Base-by-base conservation (phyloP, 2,888 invertebrate genomes). In the Rhorus exstirpatorius region DNA sequence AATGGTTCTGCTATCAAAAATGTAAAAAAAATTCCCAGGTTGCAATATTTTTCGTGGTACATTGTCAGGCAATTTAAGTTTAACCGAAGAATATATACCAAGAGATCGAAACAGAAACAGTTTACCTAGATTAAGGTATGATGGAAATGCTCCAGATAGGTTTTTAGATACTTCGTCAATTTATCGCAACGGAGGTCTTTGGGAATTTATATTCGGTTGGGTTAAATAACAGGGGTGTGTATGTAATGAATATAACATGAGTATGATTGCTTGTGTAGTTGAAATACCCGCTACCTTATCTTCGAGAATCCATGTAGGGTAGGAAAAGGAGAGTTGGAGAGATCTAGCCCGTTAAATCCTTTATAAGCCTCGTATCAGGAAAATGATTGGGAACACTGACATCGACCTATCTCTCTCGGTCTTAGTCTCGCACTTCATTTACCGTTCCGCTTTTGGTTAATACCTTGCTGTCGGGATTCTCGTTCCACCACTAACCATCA, bases 181-280 rank as follows among this genome's bases (percentile, higher is more conserved):
- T 46, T 46, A 26, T 65, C 46, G 12, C 14, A 38, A 8, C 38
- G 8, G 8, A 8, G 70, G 71, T 76, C 81, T 63, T 83, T 58
- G 65, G 84, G 77, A 86, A 83, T 84, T 86, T 81, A 86, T 61
- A 81, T 81, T 84, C 70, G 82, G 74, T 26, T 79, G 65, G 79
- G 63, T 75, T 72, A 84, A 77, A 79, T 61, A 63, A 55, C 58
- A 51, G 58, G 26, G 46, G 68, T 61, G 51, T 31, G 53, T 81
- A 78, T 35, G n/a, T 78, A 82, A 85, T 80, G 71, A 81, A 84
- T 85, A 84, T 87, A 88, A 90, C 88, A 86, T 83, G 83, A 82
- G 74, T 83, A 89, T 85, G 88, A 88, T 88, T 87, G 86, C 85
- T 83, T 72, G 87, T 86, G 87, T 90, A 89, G 91, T 90, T 89